Base-by-base conservation (phyloP, 2,888 invertebrate genomes). In the Ormia ochracea region DNA sequence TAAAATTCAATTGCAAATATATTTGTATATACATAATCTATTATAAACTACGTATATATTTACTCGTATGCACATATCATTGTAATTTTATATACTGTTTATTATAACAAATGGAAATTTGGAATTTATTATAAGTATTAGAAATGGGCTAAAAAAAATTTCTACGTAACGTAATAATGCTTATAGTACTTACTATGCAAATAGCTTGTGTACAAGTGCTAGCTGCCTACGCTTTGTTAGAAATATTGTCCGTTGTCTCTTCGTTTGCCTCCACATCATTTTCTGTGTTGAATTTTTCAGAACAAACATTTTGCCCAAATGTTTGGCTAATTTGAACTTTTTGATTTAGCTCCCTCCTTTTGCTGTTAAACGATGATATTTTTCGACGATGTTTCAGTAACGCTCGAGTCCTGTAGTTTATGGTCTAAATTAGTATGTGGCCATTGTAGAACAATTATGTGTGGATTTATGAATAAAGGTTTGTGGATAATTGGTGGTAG, bases 331-430 rank as follows among this genome's bases (percentile, higher is more conserved):
- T 45, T 63, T 36, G 61, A 33, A 63, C n/a, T 50, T 80, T 79
- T n/a, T 33, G 31, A 9, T 38, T 58, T 2, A 38, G 21, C 12
- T 19, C 31, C 10, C 69, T 84, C 80, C 82, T 78, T 54, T 81
- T 82, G 76, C 76, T 83, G 10, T 69, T 79, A 63, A 70, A 82
- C 76, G 82, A 52, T 36, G 83, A 75, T 61, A 82, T 81, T 45
- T 73, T 83, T 56, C 70, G 66, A 43, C 78, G 78, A 38, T 38
- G 76, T 66, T 81, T 70, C 73, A 45, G 84, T 81, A 86, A 61
- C 85, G 86, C 83, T 86, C 85, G 86, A 86, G 86, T 84, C 86
- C 85, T 86, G 83, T 78, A 84, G 84, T 84, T 85, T 84, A 85
- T 76, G 81, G 82, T 82, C 86, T 86, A 83, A 48, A 84, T 86